Evolutionary conservation across 1,140 invertebrate genomes (phyloP).

Genomic region (Matsumurasca onukii): DNA sequence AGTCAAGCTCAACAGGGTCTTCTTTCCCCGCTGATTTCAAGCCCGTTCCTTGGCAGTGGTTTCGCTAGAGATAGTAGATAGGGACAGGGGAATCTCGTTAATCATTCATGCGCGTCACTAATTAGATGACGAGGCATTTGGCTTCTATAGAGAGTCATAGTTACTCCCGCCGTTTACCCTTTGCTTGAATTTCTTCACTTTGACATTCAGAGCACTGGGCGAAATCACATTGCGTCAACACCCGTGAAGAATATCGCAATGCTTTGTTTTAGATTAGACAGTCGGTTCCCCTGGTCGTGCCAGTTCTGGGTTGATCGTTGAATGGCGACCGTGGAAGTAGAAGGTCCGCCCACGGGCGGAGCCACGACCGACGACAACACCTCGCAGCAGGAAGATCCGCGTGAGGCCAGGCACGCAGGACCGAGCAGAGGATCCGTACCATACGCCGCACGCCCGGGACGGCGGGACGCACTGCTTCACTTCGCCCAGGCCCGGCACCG

Average conservation of each 20-base stretch:
- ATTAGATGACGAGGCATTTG: too few relatives aligned
- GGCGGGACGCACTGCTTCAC: too few relatives aligned
- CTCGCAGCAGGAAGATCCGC: constrained; percentile 48
- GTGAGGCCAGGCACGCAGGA: constrained; percentile 48
- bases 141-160: constrained; percentile 38
- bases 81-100: too few relatives aligned
- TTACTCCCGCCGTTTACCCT: background rate
- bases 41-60: too few relatives aligned
- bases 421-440: constrained; percentile 41
- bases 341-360: constrained; percentile 33
- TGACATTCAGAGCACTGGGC: constrained; percentile 81
- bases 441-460: too few relatives aligned
- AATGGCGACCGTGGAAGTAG: constrained; percentile 54
- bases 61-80: too few relatives aligned
- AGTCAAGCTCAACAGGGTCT: too few relatives aligned
- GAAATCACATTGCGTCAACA: constrained; percentile 78
- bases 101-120: too few relatives aligned
- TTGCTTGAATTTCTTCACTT: constrained; percentile 38
- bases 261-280: constrained; percentile 88
- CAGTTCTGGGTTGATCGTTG: constrained; percentile 77
- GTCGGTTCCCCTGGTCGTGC: constrained; percentile 75
- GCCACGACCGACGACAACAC: constrained; percentile 42
- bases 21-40: too few relatives aligned
- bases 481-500: constrained; percentile 45
- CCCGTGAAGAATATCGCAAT: constrained; percentile 71